Conservation (phyloP, 2,888 invertebrate species). For the Cremastobaeus sp. region DNA sequence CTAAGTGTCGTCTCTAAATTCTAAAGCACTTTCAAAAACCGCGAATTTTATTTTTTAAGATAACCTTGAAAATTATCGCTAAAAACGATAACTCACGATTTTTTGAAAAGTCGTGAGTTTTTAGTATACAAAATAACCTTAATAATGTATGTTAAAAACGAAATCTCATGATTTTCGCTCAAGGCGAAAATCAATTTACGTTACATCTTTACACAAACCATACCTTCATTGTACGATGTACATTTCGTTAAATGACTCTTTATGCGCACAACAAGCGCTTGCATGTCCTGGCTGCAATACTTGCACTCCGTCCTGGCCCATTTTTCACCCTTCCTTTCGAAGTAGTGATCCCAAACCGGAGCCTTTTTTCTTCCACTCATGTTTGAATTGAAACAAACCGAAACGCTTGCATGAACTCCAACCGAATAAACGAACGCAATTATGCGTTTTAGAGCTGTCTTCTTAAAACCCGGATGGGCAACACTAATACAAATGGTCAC, state of each 20-base stretch:
- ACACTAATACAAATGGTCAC: neutral
- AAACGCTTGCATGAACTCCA: too few relatives aligned
- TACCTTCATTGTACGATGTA: constrained; percentile 19
- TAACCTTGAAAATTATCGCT: constrained; percentile 2
- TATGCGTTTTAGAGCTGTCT: too few relatives aligned
- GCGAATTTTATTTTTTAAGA: neutral
- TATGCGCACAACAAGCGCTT: constrained; percentile 26
- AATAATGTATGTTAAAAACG: too few relatives aligned
- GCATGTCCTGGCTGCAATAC: constrained; percentile 19
- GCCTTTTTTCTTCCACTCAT: constrained; percentile 22
- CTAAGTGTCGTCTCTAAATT: too few relatives aligned
- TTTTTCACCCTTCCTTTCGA: constrained; percentile 17
- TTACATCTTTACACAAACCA: constrained; percentile 10
- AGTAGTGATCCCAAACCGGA: constrained; percentile 21
- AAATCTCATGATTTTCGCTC: constrained; percentile 1
- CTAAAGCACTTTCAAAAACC: too few relatives aligned
- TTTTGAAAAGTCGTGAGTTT: too few relatives aligned
- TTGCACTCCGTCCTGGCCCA: constrained; percentile 19
- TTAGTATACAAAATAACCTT: too few relatives aligned
- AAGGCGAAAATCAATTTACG: neutral
- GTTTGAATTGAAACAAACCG: neutral
- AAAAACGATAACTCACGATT: too few relatives aligned
- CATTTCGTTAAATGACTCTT: constrained; percentile 18
- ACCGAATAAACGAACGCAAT: neutral
- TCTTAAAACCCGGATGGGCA: neutral